Percentiles rank a stretch among this genome's conserved stretches.
phyloP scores from a whole-genome alignment of 2,113 vertebrate species.

The Procapra przewalskii region DNA sequence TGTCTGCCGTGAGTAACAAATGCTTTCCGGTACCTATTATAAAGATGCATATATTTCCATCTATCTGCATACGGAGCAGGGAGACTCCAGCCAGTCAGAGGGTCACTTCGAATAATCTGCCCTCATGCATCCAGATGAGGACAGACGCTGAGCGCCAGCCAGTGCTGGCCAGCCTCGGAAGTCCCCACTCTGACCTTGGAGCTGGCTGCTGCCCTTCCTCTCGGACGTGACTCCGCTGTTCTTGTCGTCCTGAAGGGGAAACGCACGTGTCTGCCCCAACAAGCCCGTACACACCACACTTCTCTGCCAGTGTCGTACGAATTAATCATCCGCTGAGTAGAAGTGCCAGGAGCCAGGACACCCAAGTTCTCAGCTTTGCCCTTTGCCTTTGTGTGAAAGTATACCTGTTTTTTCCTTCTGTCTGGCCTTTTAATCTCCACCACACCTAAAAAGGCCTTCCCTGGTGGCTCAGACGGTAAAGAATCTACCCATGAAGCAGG shows the following conservation, averaged over 20 bases:
- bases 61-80: not conserved
- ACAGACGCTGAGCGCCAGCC: rapidly evolving
- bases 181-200: not conserved
- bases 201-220: not conserved
- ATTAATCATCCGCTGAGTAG: rapidly evolving
- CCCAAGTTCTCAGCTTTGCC: not conserved
- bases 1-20: not conserved
- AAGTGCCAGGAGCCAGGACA: not conserved
- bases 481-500: not conserved
- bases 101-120: not conserved
- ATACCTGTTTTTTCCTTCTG: not conserved
- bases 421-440: not conserved
- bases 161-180: rapidly evolving
- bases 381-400: not conserved
- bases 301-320: rapidly evolving
- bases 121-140: not conserved
- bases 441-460: not conserved
- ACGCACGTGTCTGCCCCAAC: rapidly evolving
- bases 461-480: not conserved
- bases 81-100: not conserved
- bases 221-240: rapidly evolving
- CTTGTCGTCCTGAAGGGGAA: not conserved
- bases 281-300: not conserved
- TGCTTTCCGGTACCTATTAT: not conserved
- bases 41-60: not conserved